Base-by-base conservation (phyloP, 2,888 invertebrate species). In the Scaptomyza reducta region DNA sequence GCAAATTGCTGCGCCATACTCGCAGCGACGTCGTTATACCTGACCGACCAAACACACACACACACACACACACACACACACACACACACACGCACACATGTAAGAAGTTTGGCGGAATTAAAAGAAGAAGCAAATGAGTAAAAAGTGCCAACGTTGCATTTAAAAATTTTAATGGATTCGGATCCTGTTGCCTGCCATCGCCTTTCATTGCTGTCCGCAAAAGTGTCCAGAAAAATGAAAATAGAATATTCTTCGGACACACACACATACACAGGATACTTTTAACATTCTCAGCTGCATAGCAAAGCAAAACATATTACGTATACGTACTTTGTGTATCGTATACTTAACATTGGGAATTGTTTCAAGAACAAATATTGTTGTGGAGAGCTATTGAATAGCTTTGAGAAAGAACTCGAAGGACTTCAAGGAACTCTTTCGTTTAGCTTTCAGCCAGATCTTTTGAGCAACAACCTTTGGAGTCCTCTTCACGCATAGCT, bases 81-180 rank as follows among this genome's bases (percentile, higher is more conserved):
- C 47, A 58, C 47, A 47, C 45, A 60, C 31, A 51, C 35, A 42
- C 11, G 27, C 14, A 3, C 44, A 46, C 35, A 59, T 33, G 0
- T 33, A 11, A 22, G 40, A 25, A 55, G 57, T 57, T 29, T 50
- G 49, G 33, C 42, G 66, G 80, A 80, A 87, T 80, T 77, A 84
- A 40, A 40, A 40, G 9, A 16, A 9, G 9, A 10, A 9, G 16
- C 9, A 85, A 76, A 38, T 10, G 82, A 76, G 14, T 10, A 40
- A 16, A 85, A 79, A 74, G 58, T 83, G 88, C 87, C 77, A 86
- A 88, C 80, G 80, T 62, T 83, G 87, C 83, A 86, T 88, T 87
- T 88, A 88, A 70, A 83, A 79, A 80, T 70, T 83, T 86, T 79
- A 83, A 83, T 83, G 83, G 88, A 70, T 81, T 80, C 71, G 35